Evolutionary conservation across 2,797 vertebrate genomes (phyloP).

Genomic region (Nothura maculosa): DNA sequence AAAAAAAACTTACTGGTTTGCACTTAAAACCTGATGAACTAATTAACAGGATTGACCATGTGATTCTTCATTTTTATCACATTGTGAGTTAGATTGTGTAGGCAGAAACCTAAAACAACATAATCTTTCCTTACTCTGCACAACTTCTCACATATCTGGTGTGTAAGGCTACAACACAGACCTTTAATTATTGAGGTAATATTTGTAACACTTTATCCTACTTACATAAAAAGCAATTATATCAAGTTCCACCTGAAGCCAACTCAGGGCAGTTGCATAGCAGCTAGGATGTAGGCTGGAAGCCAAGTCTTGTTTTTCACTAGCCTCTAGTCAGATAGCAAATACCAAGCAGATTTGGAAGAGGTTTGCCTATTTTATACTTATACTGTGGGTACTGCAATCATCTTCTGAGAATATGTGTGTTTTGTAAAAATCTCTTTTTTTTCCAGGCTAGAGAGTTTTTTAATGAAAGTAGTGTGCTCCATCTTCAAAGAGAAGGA

Average conservation of each 20-base stretch:
- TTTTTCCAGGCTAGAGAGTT: neutral
- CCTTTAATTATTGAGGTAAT: neutral
- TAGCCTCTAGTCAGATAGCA: neutral
- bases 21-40: neutral
- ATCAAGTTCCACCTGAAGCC: neutral
- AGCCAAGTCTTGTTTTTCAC: neutral
- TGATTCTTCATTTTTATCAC: neutral
- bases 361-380: neutral
- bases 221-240: neutral
- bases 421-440: neutral
- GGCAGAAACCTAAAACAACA: neutral
- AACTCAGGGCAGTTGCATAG: neutral
- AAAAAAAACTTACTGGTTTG: neutral
- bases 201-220: neutral
- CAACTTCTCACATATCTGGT: neutral
- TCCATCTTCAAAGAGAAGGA: constrained; percentile 46
- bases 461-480: neutral
- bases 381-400: neutral
- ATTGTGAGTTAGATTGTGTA: neutral
- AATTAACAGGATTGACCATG: neutral
- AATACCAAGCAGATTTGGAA: neutral
- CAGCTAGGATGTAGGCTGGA: neutral
- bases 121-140: neutral
- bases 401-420: neutral
- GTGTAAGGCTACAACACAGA: neutral